Percentiles rank a stretch among this genome's conserved stretches.
phyloP scores from a whole-genome alignment of 1,140 invertebrate species.

The Pantala flavescens region DNA sequence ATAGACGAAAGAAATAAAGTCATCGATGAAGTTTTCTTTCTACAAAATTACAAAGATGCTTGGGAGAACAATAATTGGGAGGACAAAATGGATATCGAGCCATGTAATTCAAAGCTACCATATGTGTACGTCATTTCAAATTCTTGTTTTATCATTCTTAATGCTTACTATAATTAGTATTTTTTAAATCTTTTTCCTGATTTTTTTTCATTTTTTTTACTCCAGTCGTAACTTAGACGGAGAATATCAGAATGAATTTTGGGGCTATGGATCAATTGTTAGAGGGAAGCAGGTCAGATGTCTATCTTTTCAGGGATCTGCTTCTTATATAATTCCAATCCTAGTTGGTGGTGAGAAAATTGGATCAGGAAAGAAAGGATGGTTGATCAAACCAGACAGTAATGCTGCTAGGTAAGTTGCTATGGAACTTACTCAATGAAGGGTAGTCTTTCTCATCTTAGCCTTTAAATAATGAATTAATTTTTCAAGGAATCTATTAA shows the following conservation, averaged over 20 bases:
- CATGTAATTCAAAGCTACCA: slow-evolving; percentile 35
- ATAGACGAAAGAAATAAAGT: slow-evolving; percentile 34
- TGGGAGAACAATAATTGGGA: slow-evolving; percentile 69
- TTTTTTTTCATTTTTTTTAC: neutral
- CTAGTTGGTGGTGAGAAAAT: neutral
- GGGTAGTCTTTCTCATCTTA: too few species aligned
- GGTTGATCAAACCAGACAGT: neutral
- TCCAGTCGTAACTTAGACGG: neutral
- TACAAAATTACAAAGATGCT: slow-evolving; percentile 79
- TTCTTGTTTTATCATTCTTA: too few species aligned
- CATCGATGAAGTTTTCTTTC: slow-evolving; percentile 66
- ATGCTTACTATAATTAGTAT: too few species aligned
- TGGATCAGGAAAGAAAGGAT: neutral
- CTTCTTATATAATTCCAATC: neutral
- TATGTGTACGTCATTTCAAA: slow-evolving; percentile 4
- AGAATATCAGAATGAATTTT: neutral
- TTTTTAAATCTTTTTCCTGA: neutral
- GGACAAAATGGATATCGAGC: slow-evolving; percentile 63
- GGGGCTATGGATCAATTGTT: neutral
- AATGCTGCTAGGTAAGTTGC: neutral
- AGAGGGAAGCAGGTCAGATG: neutral
- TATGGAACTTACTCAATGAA: too few species aligned
- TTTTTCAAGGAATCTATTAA: too few species aligned
- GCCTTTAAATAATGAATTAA: too few species aligned
- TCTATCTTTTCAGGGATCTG: neutral